Percentiles rank a stretch among this genome's conserved stretches.
Evolutionary conservation across 2,797 vertebrate genomes (phyloP).

Genomic region (Setipinna tenuifilis): DNA sequence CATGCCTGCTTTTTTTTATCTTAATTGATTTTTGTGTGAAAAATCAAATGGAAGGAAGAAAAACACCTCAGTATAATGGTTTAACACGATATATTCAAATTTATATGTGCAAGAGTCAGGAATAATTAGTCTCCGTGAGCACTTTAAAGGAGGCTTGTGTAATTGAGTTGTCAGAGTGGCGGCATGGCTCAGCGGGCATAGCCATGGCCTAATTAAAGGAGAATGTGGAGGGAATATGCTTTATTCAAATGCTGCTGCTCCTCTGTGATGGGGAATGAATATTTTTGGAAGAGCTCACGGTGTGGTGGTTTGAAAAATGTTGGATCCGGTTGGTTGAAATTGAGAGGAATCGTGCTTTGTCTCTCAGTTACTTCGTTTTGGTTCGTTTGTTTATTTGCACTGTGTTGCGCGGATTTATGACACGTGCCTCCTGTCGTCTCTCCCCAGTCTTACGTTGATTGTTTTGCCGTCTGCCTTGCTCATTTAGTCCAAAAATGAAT

Average conservation of each 20-base stretch:
- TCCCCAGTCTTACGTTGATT: neutral
- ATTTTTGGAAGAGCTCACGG: conserved; percentile 8
- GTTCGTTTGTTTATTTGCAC: neutral
- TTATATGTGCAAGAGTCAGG: conserved; percentile 6
- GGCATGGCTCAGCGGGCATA: neutral
- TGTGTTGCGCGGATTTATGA: neutral
- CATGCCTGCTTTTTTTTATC: neutral
- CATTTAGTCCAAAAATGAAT: neutral
- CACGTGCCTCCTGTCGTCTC: neutral
- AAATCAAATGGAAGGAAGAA: neutral
- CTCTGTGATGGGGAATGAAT: conserved; percentile 3
- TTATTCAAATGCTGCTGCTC: neutral
- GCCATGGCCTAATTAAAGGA: conserved; percentile 15
- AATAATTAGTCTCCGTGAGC: conserved; percentile 20
- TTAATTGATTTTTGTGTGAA: conserved; percentile 14
- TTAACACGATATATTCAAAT: conserved; percentile 17
- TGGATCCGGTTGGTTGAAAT: neutral
- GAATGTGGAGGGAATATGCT: conserved; percentile 11
- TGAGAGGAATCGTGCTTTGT: neutral
- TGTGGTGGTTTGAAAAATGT: neutral
- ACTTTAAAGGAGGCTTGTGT: conserved; percentile 6
- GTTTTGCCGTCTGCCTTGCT: neutral
- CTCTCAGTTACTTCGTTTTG: neutral
- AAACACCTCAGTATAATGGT: neutral
- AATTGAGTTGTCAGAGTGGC: conserved; percentile 17